phyloP scores from a whole-genome alignment of 1,140 invertebrate species.

The Augochlora pura region DNA sequence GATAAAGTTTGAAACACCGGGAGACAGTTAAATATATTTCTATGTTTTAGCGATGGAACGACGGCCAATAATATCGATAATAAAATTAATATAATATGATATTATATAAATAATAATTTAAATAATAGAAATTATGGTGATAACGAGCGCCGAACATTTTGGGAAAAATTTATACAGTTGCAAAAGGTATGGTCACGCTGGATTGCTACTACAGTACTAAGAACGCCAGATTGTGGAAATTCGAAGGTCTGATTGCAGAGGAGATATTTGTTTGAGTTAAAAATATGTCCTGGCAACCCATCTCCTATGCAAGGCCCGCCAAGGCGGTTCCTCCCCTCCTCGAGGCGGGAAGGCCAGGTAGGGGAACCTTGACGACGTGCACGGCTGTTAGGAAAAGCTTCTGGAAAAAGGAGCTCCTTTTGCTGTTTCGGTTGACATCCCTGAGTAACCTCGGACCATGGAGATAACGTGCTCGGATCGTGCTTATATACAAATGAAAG shows the following conservation, averaged over 20 bases:
- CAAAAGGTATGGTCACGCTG: not conserved
- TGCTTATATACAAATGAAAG: constrained; percentile 48
- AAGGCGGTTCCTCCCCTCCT: no score
- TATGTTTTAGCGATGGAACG: no score
- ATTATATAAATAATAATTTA: no score
- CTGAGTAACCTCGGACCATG: constrained; percentile 67
- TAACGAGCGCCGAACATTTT: not conserved
- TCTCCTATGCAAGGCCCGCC: no score
- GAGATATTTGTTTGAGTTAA: no score
- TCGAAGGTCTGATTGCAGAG: not conserved
- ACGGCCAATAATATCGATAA: no score
- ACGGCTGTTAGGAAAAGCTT: not conserved
- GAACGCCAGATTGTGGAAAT: not conserved
- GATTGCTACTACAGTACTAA: not conserved
- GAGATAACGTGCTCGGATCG: rapidly evolving
- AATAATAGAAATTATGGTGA: no score
- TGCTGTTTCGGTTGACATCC: constrained; percentile 8
- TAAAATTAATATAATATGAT: no score
- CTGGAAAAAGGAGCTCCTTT: not conserved
- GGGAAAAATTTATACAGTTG: not conserved
- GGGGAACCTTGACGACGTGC: not conserved
- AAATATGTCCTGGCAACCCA: no score
- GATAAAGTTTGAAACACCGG: no score
- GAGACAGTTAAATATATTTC: no score
- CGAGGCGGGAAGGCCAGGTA: not conserved